Base-by-base conservation (phyloP, 2,113 vertebrate genomes). In the Rhegmatorhina hoffmannsi region DNA sequence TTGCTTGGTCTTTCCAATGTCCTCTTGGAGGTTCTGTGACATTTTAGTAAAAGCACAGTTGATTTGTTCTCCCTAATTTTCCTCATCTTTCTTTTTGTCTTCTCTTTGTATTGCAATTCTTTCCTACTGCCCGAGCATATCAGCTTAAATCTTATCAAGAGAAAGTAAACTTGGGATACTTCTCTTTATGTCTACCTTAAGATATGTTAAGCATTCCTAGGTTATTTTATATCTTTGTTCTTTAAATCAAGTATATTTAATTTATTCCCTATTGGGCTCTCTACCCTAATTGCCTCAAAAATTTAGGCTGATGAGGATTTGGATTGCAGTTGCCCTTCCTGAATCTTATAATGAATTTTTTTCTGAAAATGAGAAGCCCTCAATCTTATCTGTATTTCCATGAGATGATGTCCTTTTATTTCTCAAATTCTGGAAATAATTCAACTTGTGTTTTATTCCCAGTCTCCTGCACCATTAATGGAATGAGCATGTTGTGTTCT, bases 91-190 rank as follows among this genome's bases (percentile, higher is more conserved):
- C 9, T 13, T 77, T 13, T 78, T 58, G 13, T 47, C 21, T 81
- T 78, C 3, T 10, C 10, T 26, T 8, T 0, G 0, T 26, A 5
- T 29, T 55, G 11, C 6, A 74, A 26, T 66, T 60, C 10, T 53
- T 77, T 77, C 12, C 26, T 15, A 38, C 13, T n/a, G 26, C 16
- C 16, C 17, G 56, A 50, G 10, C 53, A 63, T 67, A 26, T 47
- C 34, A 47, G 10, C 31, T 67, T 58, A 69, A 56, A 55, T 55
- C 59, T 75, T 73, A 38, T 38, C 13, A 79, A 59, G 5, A 40
- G 19, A 43, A 89, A 26, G 16, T 29, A 50, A 55, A 34, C 67
- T 84, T 84, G 18, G 52, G 29, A 4, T 63, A 23, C 6, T 62
- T 21, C 1, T 47, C 36, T 86, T 59, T 2, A 53, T 64, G 25